These are phyloP conservation scores for Agrypnia vestita DNA, from an alignment of 1,140 invertebrate genomes.

Conservation along the genomic window DNA sequence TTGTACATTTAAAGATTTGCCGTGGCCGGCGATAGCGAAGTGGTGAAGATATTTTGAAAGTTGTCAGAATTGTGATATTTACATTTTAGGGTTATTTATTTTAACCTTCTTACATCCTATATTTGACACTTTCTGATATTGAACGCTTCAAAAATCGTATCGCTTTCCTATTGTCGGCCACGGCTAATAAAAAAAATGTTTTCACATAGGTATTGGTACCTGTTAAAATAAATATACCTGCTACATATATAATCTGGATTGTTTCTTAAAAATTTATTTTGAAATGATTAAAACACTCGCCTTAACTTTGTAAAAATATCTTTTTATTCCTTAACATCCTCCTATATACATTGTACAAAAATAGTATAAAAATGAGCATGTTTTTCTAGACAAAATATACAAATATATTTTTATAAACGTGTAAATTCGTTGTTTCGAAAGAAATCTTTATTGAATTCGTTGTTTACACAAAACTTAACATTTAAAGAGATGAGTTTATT, in stretches of 20 bases:
- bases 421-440: slow-evolving; percentile 31
- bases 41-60: slow-evolving; percentile 5
- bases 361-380: slow-evolving; percentile 19
- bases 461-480: neutral
- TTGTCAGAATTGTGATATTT: slow-evolving; percentile 18
- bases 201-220: neutral
- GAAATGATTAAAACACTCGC: slow-evolving; percentile 45
- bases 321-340: slow-evolving; percentile 58
- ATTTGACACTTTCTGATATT: too few species aligned
- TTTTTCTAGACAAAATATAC: slow-evolving; percentile 27
- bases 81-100: neutral
- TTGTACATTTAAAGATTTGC: slow-evolving; percentile 63
- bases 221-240: too few species aligned
- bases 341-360: slow-evolving; percentile 48
- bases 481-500: neutral
- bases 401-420: slow-evolving; percentile 35
- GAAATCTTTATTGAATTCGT: neutral
- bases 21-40: slow-evolving; percentile 66
- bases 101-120: neutral
- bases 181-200: slow-evolving; percentile 23
- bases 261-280: slow-evolving; percentile 18
- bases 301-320: slow-evolving; percentile 58
- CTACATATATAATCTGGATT: neutral
- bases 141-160: too few species aligned
- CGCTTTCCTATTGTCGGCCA: slow-evolving; percentile 40